Conservation (phyloP, 2,113 vertebrate genomes). For the Coryphaenoides rupestris region DNA sequence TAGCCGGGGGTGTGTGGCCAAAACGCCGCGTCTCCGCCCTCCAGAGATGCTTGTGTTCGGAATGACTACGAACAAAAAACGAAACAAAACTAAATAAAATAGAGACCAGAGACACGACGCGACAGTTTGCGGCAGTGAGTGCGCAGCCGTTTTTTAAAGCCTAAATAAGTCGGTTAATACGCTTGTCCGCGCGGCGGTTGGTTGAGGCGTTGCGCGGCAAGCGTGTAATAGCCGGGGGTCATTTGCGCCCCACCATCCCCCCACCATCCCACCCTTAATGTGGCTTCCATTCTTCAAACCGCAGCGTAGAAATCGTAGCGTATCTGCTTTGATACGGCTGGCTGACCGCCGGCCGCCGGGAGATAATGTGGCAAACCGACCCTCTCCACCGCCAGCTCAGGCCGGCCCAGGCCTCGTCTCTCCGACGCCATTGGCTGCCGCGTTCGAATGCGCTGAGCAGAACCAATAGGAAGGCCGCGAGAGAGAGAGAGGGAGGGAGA, state of each 20-base stretch:
- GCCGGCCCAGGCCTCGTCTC: constrained; percentile 20
- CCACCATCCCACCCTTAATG: constrained; percentile 3
- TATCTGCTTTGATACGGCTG: constrained; percentile 29
- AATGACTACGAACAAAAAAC: background rate
- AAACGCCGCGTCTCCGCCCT: background rate
- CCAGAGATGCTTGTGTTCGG: background rate
- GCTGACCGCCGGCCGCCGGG: background rate
- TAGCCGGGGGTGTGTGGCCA: too few relatives aligned
- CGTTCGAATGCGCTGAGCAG: constrained; percentile 29
- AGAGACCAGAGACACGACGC: background rate
- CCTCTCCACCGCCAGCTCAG: background rate
- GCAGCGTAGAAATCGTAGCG: constrained; percentile 30
- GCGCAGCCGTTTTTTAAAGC: too few relatives aligned
- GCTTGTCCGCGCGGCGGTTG: background rate
- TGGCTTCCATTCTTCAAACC: constrained; percentile 15
- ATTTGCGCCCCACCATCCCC: too few relatives aligned
- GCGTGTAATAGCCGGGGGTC: constrained; percentile 10
- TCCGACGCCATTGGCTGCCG: constrained; percentile 17
- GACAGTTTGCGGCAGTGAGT: too few relatives aligned
- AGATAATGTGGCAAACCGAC: constrained; percentile 30
- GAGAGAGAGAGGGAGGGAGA: constrained; percentile 1
- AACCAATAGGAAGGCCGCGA: constrained; percentile 47
- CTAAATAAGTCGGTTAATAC: background rate
- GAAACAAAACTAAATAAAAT: background rate
- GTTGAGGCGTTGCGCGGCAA: background rate